Evolutionary conservation across 2,888 invertebrate genomes (phyloP).

Genomic region (Calameuta filiformis): DNA sequence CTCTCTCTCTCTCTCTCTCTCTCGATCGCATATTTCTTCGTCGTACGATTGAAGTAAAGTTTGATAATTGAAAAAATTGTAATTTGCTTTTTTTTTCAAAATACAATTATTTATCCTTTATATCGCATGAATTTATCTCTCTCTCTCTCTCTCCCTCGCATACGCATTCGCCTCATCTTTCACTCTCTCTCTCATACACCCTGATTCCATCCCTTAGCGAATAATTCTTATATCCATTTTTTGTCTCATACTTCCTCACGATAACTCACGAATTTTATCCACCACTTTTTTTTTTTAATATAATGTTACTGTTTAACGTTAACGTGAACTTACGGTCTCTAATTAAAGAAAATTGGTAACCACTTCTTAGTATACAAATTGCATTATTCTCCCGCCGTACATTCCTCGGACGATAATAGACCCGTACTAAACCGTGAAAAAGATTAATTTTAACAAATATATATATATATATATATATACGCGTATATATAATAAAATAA

Average conservation of each 20-base stretch:
- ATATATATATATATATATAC: constrained; percentile 17
- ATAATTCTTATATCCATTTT: constrained; percentile 3
- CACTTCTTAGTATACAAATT: constrained; percentile 27
- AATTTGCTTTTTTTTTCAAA: constrained; percentile 33
- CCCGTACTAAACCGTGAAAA: not conserved
- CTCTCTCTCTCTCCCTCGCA: constrained; percentile 6
- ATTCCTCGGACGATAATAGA: not conserved
- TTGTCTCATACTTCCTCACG: not conserved
- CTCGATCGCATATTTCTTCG: constrained; percentile 19
- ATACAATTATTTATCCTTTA: constrained; percentile 30
- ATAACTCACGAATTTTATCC: constrained; percentile 1
- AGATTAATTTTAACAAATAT: not conserved
- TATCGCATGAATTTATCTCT: constrained; percentile 23
- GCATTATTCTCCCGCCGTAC: constrained; percentile 4
- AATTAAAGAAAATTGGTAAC: constrained; percentile 51
- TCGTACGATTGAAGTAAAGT: constrained; percentile 38
- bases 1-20: constrained; percentile 24
- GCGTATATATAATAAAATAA: not conserved
- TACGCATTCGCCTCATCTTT: not conserved
- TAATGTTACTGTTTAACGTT: constrained; percentile 17
- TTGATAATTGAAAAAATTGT: constrained; percentile 36
- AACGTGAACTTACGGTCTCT: constrained; percentile 49
- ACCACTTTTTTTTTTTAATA: not conserved
- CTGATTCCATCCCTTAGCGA: not conserved
- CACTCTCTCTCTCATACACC: not conserved